Percentiles rank a stretch among this genome's conserved stretches.
These are phyloP conservation scores for Ips nitidus DNA, from an alignment of 1,140 invertebrate species.

Conservation along the genomic window DNA sequence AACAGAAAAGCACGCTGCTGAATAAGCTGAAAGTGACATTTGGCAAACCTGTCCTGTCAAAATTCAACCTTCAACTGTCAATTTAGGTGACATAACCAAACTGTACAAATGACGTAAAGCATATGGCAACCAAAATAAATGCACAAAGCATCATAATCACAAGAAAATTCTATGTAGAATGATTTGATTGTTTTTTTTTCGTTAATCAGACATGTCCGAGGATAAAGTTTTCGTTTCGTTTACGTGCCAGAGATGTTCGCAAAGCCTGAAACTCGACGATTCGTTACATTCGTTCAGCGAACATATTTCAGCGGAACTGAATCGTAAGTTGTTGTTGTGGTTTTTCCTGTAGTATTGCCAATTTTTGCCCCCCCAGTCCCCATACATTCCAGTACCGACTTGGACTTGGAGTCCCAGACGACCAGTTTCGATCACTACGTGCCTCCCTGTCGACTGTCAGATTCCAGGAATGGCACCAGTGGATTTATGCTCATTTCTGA, in stretches of 20 bases:
- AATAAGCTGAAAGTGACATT: too few species aligned
- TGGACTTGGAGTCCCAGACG: constrained; percentile 67
- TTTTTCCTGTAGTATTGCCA: not conserved
- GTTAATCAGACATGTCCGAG: constrained; percentile 59
- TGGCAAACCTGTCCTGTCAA: too few species aligned
- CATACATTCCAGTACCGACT: constrained; percentile 66
- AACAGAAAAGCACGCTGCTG: too few species aligned
- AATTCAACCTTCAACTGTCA: too few species aligned
- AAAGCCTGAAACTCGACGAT: constrained; percentile 82
- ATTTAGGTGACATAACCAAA: too few species aligned
- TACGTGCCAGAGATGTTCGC: constrained; percentile 89
- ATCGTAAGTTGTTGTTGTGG: constrained; percentile 60
- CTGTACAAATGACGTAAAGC: too few species aligned
- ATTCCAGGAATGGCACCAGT: constrained; percentile 77
- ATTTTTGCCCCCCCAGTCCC: constrained; percentile 60
- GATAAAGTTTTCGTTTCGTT: constrained; percentile 77
- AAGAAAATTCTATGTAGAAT: too few species aligned
- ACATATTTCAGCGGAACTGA: constrained; percentile 83
- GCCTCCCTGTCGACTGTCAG: constrained; percentile 74
- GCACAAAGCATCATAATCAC: too few species aligned
- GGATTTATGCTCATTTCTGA: constrained; percentile 82
- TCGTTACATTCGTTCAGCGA: constrained; percentile 82
- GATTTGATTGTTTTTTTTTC: too few species aligned
- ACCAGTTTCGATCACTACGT: constrained; percentile 77
- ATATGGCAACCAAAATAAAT: too few species aligned